Evolutionary conservation across 2,113 vertebrate species (phyloP).

Genomic region (Peucedramus taeniatus): DNA sequence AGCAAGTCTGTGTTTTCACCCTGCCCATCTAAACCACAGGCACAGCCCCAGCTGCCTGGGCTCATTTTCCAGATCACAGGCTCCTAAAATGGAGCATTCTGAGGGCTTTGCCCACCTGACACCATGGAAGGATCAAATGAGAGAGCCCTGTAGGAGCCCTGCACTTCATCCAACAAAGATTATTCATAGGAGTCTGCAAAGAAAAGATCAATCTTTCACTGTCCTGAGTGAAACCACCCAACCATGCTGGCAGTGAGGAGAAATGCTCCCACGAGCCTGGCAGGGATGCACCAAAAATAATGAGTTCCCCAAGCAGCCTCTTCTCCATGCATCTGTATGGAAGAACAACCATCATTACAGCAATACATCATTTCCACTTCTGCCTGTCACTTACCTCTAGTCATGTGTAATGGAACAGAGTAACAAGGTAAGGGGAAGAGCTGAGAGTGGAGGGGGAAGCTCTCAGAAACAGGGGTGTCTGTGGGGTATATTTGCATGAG

Average conservation of each 20-base stretch:
- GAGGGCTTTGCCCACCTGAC: background rate
- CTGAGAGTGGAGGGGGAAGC: background rate
- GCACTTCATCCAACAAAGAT: background rate
- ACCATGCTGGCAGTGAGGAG: background rate
- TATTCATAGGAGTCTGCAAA: background rate
- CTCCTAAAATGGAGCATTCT: background rate
- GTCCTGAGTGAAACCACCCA: background rate
- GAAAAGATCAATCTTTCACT: background rate
- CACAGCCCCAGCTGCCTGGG: background rate
- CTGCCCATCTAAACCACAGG: background rate
- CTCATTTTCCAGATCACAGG: background rate
- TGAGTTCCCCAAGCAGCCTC: background rate
- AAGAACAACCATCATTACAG: background rate
- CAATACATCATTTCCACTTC: background rate
- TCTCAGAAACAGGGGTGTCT: background rate
- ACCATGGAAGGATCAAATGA: background rate
- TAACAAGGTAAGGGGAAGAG: background rate
- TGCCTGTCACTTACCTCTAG: background rate
- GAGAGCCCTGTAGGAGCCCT: background rate
- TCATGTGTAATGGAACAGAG: background rate
- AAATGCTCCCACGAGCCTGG: background rate
- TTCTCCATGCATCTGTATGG: background rate
- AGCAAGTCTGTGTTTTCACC: background rate
- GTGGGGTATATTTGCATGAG: background rate
- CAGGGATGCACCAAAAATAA: background rate